Conservation (phyloP, 2,888 invertebrate genomes). For the Sesia apiformis region DNA sequence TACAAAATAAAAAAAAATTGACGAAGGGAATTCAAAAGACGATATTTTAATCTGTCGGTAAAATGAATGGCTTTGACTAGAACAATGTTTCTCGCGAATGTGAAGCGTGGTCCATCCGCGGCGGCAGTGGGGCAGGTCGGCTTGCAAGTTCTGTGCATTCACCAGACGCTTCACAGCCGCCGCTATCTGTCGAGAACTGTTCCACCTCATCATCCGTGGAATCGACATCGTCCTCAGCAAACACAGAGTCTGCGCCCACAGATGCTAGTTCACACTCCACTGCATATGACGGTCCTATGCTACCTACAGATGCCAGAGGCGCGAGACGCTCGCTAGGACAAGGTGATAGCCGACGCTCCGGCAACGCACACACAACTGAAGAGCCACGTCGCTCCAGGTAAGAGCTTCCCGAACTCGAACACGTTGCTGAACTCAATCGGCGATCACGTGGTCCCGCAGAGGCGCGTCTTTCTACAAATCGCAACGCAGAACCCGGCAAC, state of each 20-base stretch:
- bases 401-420: conserved; percentile 89
- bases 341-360: conserved; percentile 88
- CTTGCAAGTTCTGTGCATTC: conserved; percentile 60
- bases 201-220: conserved; percentile 91
- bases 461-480: conserved; percentile 64
- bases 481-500: conserved; percentile 74
- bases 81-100: conserved; percentile 88
- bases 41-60: conserved; percentile 54
- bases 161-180: conserved; percentile 66
- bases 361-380: conserved; percentile 83
- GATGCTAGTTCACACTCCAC: conserved; percentile 82
- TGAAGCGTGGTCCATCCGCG: conserved; percentile 52
- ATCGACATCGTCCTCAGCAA: conserved; percentile 80
- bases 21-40: conserved; percentile 21
- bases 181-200: conserved; percentile 89
- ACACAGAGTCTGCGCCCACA: conserved; percentile 86
- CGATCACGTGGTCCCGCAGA: conserved; percentile 69
- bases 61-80: conserved; percentile 63
- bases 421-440: conserved; percentile 86
- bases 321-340: conserved; percentile 79
- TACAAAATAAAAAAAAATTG: conserved; percentile 20
- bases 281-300: conserved; percentile 80
- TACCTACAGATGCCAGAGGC: conserved; percentile 86
- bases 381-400: conserved; percentile 88
- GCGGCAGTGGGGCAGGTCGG: conserved; percentile 46